Conservation (phyloP, 2,888 invertebrate genomes). For the Plutella xylostella region DNA sequence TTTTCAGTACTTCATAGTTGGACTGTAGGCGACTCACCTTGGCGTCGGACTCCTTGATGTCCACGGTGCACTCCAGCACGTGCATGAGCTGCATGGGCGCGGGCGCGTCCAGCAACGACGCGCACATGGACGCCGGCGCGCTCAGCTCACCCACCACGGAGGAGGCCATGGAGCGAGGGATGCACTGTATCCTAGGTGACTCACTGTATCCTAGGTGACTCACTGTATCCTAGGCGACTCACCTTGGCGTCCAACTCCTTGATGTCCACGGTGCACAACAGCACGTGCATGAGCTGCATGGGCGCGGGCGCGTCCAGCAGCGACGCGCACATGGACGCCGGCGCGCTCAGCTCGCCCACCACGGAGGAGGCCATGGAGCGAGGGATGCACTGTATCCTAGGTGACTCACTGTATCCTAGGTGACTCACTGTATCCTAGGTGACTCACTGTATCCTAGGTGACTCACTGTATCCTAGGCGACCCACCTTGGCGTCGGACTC, state of each 20-base stretch:
- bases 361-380: slow-evolving; percentile 84
- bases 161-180: slow-evolving; percentile 85
- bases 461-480: neutral
- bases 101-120: slow-evolving; percentile 67
- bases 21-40: slow-evolving; percentile 72
- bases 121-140: slow-evolving; percentile 74
- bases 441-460: no score
- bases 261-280: slow-evolving; percentile 93
- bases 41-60: slow-evolving; percentile 93
- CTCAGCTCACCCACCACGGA: slow-evolving; percentile 77
- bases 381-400: slow-evolving; percentile 86
- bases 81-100: slow-evolving; percentile 77
- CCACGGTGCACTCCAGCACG: slow-evolving; percentile 91
- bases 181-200: no score
- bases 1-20: neutral
- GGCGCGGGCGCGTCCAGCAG: slow-evolving; percentile 69
- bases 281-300: slow-evolving; percentile 79
- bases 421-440: no score
- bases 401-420: no score
- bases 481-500: slow-evolving; percentile 87
- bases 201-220: no score
- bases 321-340: slow-evolving; percentile 73
- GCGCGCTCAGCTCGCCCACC: slow-evolving; percentile 74
- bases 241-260: slow-evolving; percentile 91
- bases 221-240: neutral